Percentiles rank a stretch among this genome's conserved stretches.
These are phyloP conservation scores for Acrossocheilus wenchowensis DNA, from an alignment of 2,797 vertebrate genomes.

Conservation along the genomic window DNA sequence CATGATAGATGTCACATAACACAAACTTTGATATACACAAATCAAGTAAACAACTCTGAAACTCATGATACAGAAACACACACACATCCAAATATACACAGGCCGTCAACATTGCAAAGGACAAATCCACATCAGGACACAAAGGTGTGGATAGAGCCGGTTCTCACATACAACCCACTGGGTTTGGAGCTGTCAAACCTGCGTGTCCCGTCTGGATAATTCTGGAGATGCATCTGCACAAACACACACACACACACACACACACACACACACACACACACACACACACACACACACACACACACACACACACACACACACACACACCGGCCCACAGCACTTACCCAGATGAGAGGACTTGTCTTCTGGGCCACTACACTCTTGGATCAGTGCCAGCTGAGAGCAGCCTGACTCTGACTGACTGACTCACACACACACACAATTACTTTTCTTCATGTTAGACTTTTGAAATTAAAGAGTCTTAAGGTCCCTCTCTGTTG, in stretches of 20 bases:
- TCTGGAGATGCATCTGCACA: slow-evolving; percentile 12
- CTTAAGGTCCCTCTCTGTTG: background rate
- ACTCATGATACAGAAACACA: background rate
- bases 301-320: slow-evolving; percentile 8
- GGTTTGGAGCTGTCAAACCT: slow-evolving; percentile 40
- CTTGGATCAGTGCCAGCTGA: slow-evolving; percentile 26
- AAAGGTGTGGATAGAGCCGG: slow-evolving; percentile 17
- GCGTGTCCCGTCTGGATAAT: slow-evolving; percentile 33
- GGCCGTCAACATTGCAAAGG: background rate
- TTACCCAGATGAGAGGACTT: slow-evolving; percentile 39
- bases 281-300: background rate
- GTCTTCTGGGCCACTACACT: slow-evolving; percentile 26
- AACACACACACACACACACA: background rate
- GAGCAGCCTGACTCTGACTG: slow-evolving; percentile 23
- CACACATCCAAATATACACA: background rate
- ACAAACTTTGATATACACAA: background rate
- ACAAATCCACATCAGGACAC: slow-evolving; percentile 14
- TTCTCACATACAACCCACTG: background rate
- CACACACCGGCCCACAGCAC: slow-evolving; percentile 3
- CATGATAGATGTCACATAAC: slow-evolving; percentile 2
- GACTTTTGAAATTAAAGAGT: background rate
- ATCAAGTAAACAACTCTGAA: background rate
- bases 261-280: slow-evolving; percentile 3
- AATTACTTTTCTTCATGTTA: background rate
- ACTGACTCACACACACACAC: background rate